Conservation (phyloP, 1,140 invertebrate species). For the Caenorhabditis brenneri region DNA sequence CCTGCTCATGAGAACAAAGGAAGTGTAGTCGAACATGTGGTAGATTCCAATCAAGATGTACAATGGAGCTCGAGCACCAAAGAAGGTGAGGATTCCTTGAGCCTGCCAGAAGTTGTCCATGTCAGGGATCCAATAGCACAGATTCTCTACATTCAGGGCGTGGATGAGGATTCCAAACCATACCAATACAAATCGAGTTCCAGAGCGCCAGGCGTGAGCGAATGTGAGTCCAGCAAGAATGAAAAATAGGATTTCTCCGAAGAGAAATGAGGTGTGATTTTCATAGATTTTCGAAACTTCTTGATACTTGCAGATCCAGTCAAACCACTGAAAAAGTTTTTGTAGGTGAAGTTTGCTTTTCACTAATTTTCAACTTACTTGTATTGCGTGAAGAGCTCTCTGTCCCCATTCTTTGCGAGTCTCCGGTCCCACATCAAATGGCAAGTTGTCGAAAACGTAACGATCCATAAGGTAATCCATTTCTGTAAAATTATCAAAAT, state of each 20-base stretch:
- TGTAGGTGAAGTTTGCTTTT: constrained; percentile 19
- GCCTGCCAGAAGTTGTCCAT: constrained; percentile 71
- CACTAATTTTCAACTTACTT: too few relatives aligned
- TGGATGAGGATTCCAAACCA: constrained; percentile 70
- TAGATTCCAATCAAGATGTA: constrained; percentile 68
- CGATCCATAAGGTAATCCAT: constrained; percentile 65
- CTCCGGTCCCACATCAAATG: constrained; percentile 61
- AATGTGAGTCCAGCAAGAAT: constrained; percentile 71
- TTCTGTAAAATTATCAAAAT: not conserved
- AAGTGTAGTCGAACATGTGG: constrained; percentile 67
- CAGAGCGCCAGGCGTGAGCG: constrained; percentile 69
- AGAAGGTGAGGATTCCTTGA: constrained; percentile 68
- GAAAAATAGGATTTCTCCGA: constrained; percentile 71
- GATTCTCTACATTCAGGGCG: constrained; percentile 65
- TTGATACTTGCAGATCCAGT: constrained; percentile 72
- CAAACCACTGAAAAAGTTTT: constrained; percentile 69
- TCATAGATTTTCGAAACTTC: constrained; percentile 71
- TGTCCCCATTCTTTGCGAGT: constrained; percentile 58
- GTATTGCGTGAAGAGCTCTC: constrained; percentile 57
- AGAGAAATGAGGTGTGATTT: constrained; percentile 72
- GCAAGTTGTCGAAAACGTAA: constrained; percentile 64
- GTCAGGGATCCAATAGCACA: constrained; percentile 64
- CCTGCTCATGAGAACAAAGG: constrained; percentile 66
- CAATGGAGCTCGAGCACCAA: constrained; percentile 67
- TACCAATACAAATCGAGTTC: constrained; percentile 64